Conservation (phyloP, 2,113 vertebrate species). For the Sminthopsis crassicaudata region DNA sequence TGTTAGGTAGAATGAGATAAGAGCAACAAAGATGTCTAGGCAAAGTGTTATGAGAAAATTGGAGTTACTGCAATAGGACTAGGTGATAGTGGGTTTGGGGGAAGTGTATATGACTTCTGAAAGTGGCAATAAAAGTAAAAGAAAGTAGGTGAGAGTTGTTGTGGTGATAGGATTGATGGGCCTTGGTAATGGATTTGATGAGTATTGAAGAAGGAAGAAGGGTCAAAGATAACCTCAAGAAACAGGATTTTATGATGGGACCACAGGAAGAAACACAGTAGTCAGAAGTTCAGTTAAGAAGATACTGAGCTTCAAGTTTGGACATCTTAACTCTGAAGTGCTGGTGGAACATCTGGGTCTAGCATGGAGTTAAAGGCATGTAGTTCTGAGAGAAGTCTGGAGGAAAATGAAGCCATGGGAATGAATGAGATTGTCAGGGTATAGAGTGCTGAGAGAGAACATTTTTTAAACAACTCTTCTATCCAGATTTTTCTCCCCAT, state of each 20-base stretch:
- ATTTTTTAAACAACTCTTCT: neutral
- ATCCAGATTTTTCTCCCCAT: neutral
- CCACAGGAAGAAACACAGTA: neutral
- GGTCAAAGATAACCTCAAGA: neutral
- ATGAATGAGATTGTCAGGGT: neutral
- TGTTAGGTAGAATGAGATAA: neutral
- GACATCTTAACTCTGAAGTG: neutral
- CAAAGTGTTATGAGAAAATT: neutral
- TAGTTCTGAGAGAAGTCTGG: neutral
- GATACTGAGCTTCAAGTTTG: neutral
- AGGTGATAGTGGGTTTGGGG: neutral
- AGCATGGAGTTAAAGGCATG: neutral
- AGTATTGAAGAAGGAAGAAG: neutral
- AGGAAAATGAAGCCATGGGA: neutral
- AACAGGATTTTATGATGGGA: neutral
- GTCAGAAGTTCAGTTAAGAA: neutral
- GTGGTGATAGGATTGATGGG: neutral
- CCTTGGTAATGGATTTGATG: neutral
- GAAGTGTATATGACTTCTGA: neutral
- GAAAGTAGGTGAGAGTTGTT: neutral
- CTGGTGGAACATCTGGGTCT: neutral
- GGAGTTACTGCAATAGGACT: neutral
- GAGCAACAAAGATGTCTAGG: neutral
- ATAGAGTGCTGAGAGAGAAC: neutral
- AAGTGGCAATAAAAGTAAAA: neutral